A percentile compares a stretch with the other conserved stretches of the same genome.
phyloP scores from a whole-genome alignment of 2,797 vertebrate genomes.

The Gastrophryne carolinensis region DNA sequence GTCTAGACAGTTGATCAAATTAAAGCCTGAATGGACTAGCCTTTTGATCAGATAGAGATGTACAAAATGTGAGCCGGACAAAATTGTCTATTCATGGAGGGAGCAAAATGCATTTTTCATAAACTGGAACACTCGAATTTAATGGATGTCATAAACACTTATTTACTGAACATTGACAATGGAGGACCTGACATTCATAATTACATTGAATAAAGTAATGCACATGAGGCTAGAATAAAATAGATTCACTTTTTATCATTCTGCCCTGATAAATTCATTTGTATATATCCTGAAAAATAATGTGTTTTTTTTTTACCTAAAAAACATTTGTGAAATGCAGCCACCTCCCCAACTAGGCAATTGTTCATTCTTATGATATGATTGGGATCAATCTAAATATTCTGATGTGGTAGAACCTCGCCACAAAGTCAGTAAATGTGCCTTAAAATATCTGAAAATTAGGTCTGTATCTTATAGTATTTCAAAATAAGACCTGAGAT shows the following conservation, averaged over 20 bases:
- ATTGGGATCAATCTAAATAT: too few relatives aligned
- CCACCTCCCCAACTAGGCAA: too few relatives aligned
- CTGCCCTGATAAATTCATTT: background rate
- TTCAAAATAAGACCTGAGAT: too few relatives aligned
- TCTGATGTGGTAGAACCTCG: too few relatives aligned
- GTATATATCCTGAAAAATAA: background rate
- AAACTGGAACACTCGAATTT: background rate
- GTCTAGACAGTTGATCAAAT: conserved; percentile 45
- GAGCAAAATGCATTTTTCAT: background rate
- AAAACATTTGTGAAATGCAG: too few relatives aligned
- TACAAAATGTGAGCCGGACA: conserved; percentile 8
- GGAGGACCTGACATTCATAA: background rate
- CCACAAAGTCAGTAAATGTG: too few relatives aligned
- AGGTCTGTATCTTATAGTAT: too few relatives aligned
- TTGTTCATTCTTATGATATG: too few relatives aligned
- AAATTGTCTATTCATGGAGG: background rate
- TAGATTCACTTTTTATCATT: background rate
- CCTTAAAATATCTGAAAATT: too few relatives aligned
- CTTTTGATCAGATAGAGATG: conserved; percentile 17
- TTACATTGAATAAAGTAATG: background rate
- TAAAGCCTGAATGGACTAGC: conserved; percentile 22
- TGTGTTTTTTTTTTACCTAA: too few relatives aligned
- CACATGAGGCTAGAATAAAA: background rate
- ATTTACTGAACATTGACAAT: conserved; percentile 34
- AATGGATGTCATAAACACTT: conserved; percentile 30